These are phyloP conservation scores for Zelleria hepariella DNA, from an alignment of 2,888 invertebrate genomes.

Conservation along the genomic window DNA sequence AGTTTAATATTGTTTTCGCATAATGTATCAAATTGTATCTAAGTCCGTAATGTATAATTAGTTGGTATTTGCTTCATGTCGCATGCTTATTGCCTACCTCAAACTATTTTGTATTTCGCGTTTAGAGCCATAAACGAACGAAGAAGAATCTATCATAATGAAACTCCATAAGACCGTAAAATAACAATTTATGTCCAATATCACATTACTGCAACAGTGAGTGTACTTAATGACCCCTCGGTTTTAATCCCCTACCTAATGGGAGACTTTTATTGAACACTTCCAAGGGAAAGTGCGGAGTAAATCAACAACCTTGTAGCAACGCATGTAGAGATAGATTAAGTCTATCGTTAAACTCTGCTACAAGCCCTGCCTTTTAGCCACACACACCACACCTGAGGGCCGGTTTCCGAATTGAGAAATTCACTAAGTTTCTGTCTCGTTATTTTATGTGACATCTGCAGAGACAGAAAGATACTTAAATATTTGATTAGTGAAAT, in stretches of 20 bases:
- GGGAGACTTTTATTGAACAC: background rate
- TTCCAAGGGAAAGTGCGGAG: background rate
- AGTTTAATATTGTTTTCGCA: too few relatives aligned
- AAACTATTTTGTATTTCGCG: too few relatives aligned
- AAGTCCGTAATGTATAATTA: too few relatives aligned
- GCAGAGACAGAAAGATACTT: too few relatives aligned
- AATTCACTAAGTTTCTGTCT: too few relatives aligned
- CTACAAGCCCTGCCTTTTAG: background rate
- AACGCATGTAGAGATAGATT: background rate
- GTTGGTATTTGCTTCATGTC: too few relatives aligned
- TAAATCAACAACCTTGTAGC: background rate
- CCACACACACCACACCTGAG: background rate
- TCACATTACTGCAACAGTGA: background rate
- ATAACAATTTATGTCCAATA: background rate
- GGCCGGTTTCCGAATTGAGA: too few relatives aligned
- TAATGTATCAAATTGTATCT: too few relatives aligned
- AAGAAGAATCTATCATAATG: background rate
- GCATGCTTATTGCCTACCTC: too few relatives aligned
- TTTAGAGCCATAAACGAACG: background rate
- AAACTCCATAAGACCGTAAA: background rate
- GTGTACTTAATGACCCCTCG: background rate
- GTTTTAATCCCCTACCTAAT: background rate
- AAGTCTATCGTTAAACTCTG: background rate
- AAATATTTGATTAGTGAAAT: too few relatives aligned
- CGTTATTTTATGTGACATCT: too few relatives aligned